Evolutionary conservation across 2,113 vertebrate genomes (phyloP), one percentile per base, ranked within the genome.

Genomic region (Bagarius yarrelli): DNA sequence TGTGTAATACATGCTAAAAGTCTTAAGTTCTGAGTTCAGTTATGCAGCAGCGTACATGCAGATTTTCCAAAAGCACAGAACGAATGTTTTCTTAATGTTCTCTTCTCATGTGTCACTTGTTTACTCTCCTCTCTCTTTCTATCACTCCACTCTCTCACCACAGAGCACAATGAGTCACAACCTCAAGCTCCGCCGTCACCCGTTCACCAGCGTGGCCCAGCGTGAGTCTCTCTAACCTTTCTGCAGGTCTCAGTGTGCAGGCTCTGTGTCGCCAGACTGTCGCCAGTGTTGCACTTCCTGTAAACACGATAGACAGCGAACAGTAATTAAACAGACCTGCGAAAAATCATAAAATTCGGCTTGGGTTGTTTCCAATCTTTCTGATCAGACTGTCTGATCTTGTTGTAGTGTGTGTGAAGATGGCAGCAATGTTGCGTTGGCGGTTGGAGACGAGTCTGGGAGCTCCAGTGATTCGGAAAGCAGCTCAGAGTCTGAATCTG

Each of bases 391-490:
- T 53, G 18, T 32, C 11, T 72, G 70, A 21, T 53, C 8, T 50
- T 52, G 11, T 53, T 9, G 2, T 14, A 96, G 95, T 64, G 88
- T 86, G 81, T 86, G 90, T 0, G 92, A 86, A 70, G 91, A 84
- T 87, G 87, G 89, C 78, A 89, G 84, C 0, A 88, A 78, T 85
- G 88, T 87, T 1, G 34, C 14, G 57, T 91, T 90, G 75, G 89
- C 91, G 87, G 94, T 92, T 78, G 91, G 89, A 47, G 84, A 81
- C 0, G 94, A 96, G 86, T 94, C 94, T 0, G 91, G 91, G 59
- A 95, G 93, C 89, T 94, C 93, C 87, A 96, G 94, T 23, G 96
- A 94, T 79, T 96, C 95, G 0, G 96, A 96, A 82, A 96, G 93
- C 86, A 96, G 95, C 87, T 96, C 94, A 0, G 95, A 93, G 84